A percentile compares a stretch with the other conserved stretches of the same genome.
Conservation (phyloP, 53 echinoderm and acorn worm genomes). For the Henricia sp. region DNA sequence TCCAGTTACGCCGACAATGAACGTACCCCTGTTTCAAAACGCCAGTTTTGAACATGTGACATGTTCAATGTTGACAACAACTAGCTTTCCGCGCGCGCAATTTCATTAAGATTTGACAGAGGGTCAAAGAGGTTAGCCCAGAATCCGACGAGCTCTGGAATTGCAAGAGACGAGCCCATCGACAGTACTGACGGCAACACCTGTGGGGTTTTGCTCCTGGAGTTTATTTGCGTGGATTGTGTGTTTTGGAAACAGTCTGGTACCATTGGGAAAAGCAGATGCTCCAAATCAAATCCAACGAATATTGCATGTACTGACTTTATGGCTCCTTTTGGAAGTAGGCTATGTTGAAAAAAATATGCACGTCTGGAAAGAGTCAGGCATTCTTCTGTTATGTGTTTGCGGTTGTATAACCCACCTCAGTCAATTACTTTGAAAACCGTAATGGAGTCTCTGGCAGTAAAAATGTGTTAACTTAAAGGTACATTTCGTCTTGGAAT, state of each 20-base stretch:
- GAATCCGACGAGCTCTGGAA: constrained; percentile 21
- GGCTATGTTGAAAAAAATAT: neutral
- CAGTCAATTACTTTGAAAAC: too few relatives aligned
- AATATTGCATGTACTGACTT: neutral
- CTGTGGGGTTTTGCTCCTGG: constrained; percentile 6
- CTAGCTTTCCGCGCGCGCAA: constrained; percentile 41
- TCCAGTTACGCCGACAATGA: too few relatives aligned
- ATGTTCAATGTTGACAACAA: constrained; percentile 39
- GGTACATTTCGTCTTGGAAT: too few relatives aligned
- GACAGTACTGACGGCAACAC: constrained; percentile 27
- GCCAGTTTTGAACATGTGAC: constrained; percentile 29
- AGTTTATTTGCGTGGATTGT: neutral
- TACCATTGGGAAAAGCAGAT: neutral
- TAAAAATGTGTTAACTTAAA: too few relatives aligned
- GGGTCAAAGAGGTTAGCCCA: constrained; percentile 33
- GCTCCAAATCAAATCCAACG: neutral
- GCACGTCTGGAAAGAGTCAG: neutral
- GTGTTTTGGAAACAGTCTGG: neutral
- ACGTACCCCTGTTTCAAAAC: too few relatives aligned
- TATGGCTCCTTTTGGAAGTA: neutral
- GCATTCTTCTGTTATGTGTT: too few relatives aligned
- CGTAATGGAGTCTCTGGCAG: too few relatives aligned
- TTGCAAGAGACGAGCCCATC: constrained; percentile 44
- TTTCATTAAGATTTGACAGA: constrained; percentile 52
- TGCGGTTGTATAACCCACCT: too few relatives aligned